Percentiles rank a stretch among this genome's conserved stretches.
phyloP scores from a whole-genome alignment of 1,140 invertebrate genomes.

The Camponotus vicinus region DNA sequence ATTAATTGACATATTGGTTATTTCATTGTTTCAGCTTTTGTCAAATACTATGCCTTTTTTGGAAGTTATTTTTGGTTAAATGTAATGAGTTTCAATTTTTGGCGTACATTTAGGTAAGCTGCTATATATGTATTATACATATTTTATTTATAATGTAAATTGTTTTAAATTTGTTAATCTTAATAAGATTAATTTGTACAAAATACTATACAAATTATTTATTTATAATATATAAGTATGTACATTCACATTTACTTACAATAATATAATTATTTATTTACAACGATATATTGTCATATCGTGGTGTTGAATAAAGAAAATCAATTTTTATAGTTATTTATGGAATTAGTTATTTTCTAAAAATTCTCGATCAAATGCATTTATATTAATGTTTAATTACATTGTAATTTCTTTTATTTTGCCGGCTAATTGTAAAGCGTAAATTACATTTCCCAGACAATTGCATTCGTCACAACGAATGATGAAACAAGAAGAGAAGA shows the following conservation, averaged over 20 bases:
- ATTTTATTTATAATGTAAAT: no score
- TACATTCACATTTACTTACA: no score
- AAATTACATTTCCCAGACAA: constrained; percentile 79
- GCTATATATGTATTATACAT: no score
- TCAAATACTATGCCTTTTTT: constrained; percentile 94
- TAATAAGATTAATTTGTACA: no score
- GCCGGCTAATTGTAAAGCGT: not conserved
- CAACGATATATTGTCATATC: no score
- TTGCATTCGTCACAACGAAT: constrained; percentile 82
- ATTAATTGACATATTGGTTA: not conserved
- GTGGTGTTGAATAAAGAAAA: no score
- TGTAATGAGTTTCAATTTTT: constrained; percentile 96
- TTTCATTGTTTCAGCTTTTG: constrained; percentile 88
- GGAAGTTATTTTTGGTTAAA: constrained; percentile 96
- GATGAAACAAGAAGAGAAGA: constrained; percentile 83
- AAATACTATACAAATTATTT: no score
- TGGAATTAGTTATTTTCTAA: constrained; percentile 80
- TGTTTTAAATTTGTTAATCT: no score
- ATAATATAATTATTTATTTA: no score
- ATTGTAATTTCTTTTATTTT: constrained; percentile 22
- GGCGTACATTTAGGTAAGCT: constrained; percentile 93
- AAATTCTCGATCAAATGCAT: no score
- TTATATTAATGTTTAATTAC: not conserved
- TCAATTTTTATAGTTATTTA: no score
- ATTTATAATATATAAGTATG: no score